phyloP scores from a whole-genome alignment of 2,888 invertebrate species.

The Tyria jacobaeae region DNA sequence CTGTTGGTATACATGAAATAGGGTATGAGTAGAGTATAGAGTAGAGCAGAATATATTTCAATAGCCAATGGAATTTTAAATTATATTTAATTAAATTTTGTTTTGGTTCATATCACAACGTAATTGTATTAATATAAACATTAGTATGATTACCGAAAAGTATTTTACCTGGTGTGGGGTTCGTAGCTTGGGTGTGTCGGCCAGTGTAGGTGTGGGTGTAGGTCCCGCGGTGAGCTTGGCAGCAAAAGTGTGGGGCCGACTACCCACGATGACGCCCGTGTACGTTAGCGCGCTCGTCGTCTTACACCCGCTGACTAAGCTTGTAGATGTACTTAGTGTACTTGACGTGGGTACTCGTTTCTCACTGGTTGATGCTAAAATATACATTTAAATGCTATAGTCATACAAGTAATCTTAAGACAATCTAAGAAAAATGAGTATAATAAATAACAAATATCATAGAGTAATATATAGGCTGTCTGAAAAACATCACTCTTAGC shows the following conservation, averaged over 20 bases:
- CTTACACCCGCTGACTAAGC: slow-evolving; percentile 48
- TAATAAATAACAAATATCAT: too few species aligned
- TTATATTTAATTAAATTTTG: too few species aligned
- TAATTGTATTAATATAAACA: too few species aligned
- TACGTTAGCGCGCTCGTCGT: slow-evolving; percentile 76
- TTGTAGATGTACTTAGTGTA: slow-evolving; percentile 32
- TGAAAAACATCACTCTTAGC: too few species aligned
- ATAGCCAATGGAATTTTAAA: too few species aligned
- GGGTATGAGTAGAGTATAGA: too few species aligned
- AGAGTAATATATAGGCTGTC: too few species aligned
- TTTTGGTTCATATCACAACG: too few species aligned
- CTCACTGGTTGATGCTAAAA: slow-evolving; percentile 60
- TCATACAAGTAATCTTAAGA: neutral
- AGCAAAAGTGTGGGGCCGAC: slow-evolving; percentile 90
- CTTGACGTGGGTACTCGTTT: slow-evolving; percentile 69
- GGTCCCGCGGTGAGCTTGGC: slow-evolving; percentile 88
- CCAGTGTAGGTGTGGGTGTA: slow-evolving; percentile 55
- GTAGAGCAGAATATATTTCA: too few species aligned
- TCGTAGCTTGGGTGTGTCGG: slow-evolving; percentile 32
- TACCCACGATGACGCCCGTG: slow-evolving; percentile 83
- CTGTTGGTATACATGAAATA: slow-evolving; percentile 10
- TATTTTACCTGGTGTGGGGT: slow-evolving; percentile 43
- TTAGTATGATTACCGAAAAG: neutral
- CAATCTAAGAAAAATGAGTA: neutral
- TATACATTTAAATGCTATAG: neutral